Evolutionary conservation across 2,113 vertebrate species (phyloP).

Genomic region (Alectura lathami): DNA sequence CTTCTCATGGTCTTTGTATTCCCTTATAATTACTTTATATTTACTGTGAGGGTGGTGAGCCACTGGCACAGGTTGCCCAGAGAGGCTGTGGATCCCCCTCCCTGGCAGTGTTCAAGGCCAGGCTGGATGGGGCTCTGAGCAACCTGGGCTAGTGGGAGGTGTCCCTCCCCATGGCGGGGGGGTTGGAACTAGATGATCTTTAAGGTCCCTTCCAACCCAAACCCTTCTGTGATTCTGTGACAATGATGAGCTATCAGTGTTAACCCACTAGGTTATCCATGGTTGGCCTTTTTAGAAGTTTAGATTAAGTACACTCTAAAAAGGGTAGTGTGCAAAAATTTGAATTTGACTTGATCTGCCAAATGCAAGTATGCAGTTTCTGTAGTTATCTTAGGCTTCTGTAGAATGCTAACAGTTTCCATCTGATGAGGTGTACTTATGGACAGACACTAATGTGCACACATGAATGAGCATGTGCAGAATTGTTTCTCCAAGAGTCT

Average conservation of each 20-base stretch:
- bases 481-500: background rate
- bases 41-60: too few species aligned
- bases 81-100: too few species aligned
- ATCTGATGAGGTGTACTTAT: background rate
- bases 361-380: background rate
- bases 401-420: background rate
- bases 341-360: background rate
- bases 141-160: too few species aligned
- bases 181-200: too few species aligned
- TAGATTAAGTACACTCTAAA: background rate
- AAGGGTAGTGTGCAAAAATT: background rate
- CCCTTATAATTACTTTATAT: too few species aligned
- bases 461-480: background rate
- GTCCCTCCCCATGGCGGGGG: too few species aligned
- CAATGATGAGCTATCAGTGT: background rate
- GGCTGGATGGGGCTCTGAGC: too few species aligned
- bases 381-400: too few species aligned
- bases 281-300: background rate
- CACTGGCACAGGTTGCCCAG: too few species aligned
- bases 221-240: too few species aligned
- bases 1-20: background rate
- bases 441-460: background rate
- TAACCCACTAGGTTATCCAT: background rate
- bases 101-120: too few species aligned
- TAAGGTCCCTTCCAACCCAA: too few species aligned